A percentile compares a stretch with the other conserved stretches of the same genome.
Evolutionary conservation across 2,797 vertebrate genomes (phyloP).

Genomic region (Tapera naevia): DNA sequence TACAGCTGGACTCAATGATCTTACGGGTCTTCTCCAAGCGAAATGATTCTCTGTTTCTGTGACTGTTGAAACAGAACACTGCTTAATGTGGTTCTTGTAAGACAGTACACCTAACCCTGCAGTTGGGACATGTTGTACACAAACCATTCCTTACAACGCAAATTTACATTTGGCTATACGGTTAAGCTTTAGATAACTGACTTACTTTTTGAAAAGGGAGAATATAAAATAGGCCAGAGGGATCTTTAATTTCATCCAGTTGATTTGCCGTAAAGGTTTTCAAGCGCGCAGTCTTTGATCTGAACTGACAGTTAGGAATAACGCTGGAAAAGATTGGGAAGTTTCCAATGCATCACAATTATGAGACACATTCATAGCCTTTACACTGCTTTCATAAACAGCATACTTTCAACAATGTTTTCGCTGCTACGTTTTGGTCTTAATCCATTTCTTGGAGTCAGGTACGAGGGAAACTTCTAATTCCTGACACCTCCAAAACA

Average conservation of each 20-base stretch:
- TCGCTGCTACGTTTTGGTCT: not conserved
- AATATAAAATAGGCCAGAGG: slow-evolving; percentile 96
- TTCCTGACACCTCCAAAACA: not conserved
- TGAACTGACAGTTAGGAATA: slow-evolving; percentile 97
- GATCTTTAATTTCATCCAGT: slow-evolving; percentile 97
- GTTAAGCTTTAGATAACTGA: not conserved
- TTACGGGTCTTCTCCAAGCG: not conserved
- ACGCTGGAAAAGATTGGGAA: slow-evolving; percentile 77
- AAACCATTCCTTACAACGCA: not conserved
- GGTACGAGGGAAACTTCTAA: not conserved
- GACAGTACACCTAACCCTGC: not conserved
- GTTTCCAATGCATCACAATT: not conserved
- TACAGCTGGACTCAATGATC: not conserved
- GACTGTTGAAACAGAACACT: not conserved
- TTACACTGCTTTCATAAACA: accelerated
- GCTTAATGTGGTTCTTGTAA: not conserved
- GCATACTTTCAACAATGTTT: accelerated
- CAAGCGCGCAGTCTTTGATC: slow-evolving; percentile 94
- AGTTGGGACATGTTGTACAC: accelerated
- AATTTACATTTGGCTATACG: not conserved
- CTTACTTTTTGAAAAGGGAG: slow-evolving; percentile 97
- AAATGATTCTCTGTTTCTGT: not conserved
- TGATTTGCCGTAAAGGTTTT: slow-evolving; percentile 98
- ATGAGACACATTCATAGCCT: not conserved
- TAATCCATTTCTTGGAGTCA: too few relatives aligned